Percentiles rank a stretch among this genome's conserved stretches.
These are phyloP conservation scores for Tupaia chinensis DNA, from an alignment of 2,113 vertebrate species.

Conservation along the genomic window DNA sequence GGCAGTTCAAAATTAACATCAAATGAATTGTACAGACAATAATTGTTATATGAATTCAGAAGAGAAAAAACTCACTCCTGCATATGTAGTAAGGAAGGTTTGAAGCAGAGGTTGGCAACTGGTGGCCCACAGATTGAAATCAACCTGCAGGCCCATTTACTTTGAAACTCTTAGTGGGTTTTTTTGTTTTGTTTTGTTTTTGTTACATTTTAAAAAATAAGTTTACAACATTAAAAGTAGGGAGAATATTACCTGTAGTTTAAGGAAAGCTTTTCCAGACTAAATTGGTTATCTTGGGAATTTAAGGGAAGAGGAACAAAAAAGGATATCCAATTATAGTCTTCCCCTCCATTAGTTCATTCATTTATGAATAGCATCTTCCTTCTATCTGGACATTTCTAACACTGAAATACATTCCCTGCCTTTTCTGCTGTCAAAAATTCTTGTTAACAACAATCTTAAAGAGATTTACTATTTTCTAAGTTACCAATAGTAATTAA, in stretches of 20 bases:
- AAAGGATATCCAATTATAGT: constrained; percentile 15
- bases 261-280: constrained; percentile 23
- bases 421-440: constrained; percentile 13
- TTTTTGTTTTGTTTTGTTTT: neutral
- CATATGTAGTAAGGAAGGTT: neutral
- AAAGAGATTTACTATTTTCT: constrained; percentile 53
- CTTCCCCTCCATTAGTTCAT: neutral
- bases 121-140: neutral
- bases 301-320: constrained; percentile 10
- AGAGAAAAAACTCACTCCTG: neutral
- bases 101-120: neutral
- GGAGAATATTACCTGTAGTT: neutral
- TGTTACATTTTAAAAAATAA: constrained; percentile 34
- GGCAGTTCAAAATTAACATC: constrained; percentile 63
- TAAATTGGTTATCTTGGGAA: constrained; percentile 58
- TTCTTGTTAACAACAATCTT: constrained; percentile 46
- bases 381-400: neutral
- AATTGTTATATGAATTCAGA: constrained; percentile 41
- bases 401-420: neutral
- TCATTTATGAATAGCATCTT: neutral
- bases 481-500: constrained; percentile 52
- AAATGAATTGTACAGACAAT: constrained; percentile 43
- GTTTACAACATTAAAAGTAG: constrained; percentile 46
- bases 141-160: neutral
- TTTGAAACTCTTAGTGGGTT: neutral